Evolutionary conservation across 1,140 invertebrate genomes (phyloP), one percentile per base, ranked within the genome.

Genomic region (Amyelois transitella): DNA sequence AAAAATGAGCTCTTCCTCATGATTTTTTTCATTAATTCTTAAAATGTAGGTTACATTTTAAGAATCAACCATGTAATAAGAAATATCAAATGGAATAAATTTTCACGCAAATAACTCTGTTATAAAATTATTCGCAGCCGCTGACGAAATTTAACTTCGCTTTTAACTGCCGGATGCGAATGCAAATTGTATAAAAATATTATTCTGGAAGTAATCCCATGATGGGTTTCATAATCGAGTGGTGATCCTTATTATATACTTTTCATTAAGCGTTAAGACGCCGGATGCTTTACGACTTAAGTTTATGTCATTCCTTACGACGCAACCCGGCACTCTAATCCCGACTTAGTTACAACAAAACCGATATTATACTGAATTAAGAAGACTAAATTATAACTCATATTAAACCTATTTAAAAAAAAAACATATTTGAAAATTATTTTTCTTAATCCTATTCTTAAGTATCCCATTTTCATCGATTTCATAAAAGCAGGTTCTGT

Each of bases 211-310:
- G 19, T 48, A n/a, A 21, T 48, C 3, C 20, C 45, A 48, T 48
- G 2, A n/a, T 48, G 18, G 45, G 45, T 48, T 48, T 48, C 45
- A 12, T 48, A 48, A 48, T 48, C 12, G 45, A n/a, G 8, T 17
- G 20, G 18, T 21, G 50, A 60, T 53, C 58, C 58, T 8, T 52
- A 44, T 60, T 55, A 55, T 56, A 60, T 60, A 52, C 20, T 60
- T 60, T 60, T 60, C 53, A 60, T 60, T 55, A 55, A 48, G 21
- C 43, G 51, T 18, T 60, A 48, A 48, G 58, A 53, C 53, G 45
- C 6, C 20, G 10, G 53, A 38, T 19, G 50, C 20, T 53, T 60
- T 55, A 55, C 44, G 53, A 49, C 43, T 18, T 14, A 51, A 43
- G 47, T 60, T 55, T 48, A 60, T 38, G 32, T 38, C 32, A 38